Evolutionary conservation across 2,797 vertebrate genomes (phyloP).

Genomic region (Pelobates cultripes): DNA sequence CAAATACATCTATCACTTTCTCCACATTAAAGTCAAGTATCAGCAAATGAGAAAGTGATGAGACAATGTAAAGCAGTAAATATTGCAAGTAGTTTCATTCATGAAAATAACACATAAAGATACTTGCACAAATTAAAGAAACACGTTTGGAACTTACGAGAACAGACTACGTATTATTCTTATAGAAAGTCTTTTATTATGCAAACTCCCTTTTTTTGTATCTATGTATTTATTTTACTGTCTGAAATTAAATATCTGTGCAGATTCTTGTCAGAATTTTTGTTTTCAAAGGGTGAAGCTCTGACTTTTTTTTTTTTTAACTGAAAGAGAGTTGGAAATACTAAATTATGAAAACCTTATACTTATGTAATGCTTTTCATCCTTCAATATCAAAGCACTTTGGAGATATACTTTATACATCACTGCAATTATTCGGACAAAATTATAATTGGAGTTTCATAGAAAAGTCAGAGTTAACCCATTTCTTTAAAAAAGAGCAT

Average conservation of each 20-base stretch:
- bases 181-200: background rate
- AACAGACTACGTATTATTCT: background rate
- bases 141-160: too few species aligned
- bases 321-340: constrained; percentile 37
- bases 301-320: background rate
- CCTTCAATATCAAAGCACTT: constrained; percentile 48
- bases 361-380: constrained; percentile 52
- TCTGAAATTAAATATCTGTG: background rate
- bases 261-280: constrained; percentile 5
- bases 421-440: constrained; percentile 52
- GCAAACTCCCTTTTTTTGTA: background rate
- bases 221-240: background rate
- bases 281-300: constrained; percentile 3
- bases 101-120: too few species aligned
- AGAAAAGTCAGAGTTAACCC: constrained; percentile 26
- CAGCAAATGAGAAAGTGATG: too few species aligned
- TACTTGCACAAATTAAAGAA: too few species aligned
- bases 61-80: too few species aligned
- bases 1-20: too few species aligned
- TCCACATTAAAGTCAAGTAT: too few species aligned
- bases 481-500: background rate
- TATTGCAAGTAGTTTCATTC: too few species aligned
- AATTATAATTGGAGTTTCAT: constrained; percentile 45
- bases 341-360: constrained; percentile 52
- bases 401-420: constrained; percentile 41